Evolutionary conservation across 2,888 invertebrate species (phyloP).

Genomic region (Gerris lacustris): DNA sequence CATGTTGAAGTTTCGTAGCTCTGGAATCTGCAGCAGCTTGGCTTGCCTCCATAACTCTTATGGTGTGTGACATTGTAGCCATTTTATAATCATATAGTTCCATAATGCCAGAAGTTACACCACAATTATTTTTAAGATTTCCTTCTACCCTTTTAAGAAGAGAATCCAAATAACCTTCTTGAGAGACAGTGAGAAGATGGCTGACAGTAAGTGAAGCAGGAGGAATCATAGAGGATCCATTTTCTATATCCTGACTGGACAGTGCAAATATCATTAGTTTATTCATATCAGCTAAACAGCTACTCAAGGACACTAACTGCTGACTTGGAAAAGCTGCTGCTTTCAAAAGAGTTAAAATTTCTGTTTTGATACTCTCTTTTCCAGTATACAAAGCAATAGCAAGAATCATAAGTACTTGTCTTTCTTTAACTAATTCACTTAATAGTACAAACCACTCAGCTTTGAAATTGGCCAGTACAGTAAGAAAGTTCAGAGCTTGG

Average conservation of each 20-base stretch:
- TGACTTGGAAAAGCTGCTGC: constrained; percentile 37
- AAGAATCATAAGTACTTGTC: constrained; percentile 36
- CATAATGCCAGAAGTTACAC: constrained; percentile 51
- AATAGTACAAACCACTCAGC: constrained; percentile 40
- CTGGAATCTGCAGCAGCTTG: constrained; percentile 43
- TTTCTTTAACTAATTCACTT: constrained; percentile 37
- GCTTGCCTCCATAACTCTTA: constrained; percentile 41
- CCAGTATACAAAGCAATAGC: constrained; percentile 42
- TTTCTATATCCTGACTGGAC: constrained; percentile 7
- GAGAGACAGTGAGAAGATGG: constrained; percentile 37
- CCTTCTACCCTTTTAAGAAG: constrained; percentile 41
- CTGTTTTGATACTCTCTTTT: constrained; percentile 38
- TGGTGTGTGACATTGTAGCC: constrained; percentile 43
- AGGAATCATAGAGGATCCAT: not conserved
- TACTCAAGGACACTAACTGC: constrained; percentile 32
- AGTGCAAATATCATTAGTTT: constrained; percentile 23
- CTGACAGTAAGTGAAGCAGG: constrained; percentile 13
- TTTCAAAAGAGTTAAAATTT: constrained; percentile 37
- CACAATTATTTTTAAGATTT: constrained; percentile 37
- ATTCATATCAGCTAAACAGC: constrained; percentile 22
- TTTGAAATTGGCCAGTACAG: constrained; percentile 40
- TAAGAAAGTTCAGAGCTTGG: constrained; percentile 39
- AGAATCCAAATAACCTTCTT: constrained; percentile 43
- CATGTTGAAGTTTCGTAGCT: constrained; percentile 42
- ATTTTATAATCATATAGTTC: constrained; percentile 60